Conservation (phyloP, 2,113 vertebrate species). For the Diphyllodes magnificus region DNA sequence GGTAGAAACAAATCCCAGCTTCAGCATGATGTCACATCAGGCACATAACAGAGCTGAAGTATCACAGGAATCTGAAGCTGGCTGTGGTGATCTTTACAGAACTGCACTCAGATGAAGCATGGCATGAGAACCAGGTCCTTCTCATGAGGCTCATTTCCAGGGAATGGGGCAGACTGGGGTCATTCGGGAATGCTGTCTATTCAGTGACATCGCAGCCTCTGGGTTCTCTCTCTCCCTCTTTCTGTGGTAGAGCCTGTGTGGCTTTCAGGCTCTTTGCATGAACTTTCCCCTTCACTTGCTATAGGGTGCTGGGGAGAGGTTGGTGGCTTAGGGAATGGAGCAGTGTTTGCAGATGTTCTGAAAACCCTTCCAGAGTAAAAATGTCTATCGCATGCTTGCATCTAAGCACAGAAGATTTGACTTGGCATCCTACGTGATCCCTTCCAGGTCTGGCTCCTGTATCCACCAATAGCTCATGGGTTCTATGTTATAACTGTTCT, state of each 20-base stretch:
- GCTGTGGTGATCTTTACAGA: not conserved
- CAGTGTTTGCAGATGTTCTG: not conserved
- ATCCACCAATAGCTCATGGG: not conserved
- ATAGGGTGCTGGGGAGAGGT: not conserved
- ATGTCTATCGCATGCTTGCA: not conserved
- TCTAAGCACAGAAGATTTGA: not conserved
- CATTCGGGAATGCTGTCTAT: not conserved
- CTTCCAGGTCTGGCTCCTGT: not conserved
- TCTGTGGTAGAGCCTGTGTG: no score
- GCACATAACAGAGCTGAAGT: not conserved
- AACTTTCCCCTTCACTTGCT: not conserved
- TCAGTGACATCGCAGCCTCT: not conserved
- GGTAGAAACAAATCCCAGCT: not conserved
- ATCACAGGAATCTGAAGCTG: not conserved
- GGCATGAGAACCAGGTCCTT: not conserved
- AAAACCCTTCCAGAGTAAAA: not conserved
- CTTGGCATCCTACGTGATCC: not conserved
- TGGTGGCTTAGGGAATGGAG: not conserved
- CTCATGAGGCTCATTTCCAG: not conserved
- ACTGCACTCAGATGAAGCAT: not conserved
- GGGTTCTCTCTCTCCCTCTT: not conserved
- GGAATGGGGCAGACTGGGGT: not conserved
- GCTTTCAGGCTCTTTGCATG: not conserved
- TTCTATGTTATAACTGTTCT: not conserved
- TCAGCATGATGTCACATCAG: not conserved